phyloP scores from a whole-genome alignment of 2,113 vertebrate species.

The Rattus norvegicus region GRCr8 NC_086035.1:4932001-4932500 shows the following conservation, averaged over 20 bases:
- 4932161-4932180: neutral
- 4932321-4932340: neutral
- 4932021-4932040: neutral
- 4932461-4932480: neutral
- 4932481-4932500: neutral
- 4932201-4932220: neutral
- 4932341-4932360: neutral
- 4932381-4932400: neutral
- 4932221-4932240: too few relatives aligned
- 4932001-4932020: neutral
- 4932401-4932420: neutral
- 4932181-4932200: neutral
- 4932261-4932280: neutral
- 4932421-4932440: neutral
- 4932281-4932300: neutral
- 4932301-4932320: neutral
- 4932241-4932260: too few relatives aligned
- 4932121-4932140: neutral
- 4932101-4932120: neutral
- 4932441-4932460: neutral
- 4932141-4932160: neutral
- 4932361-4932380: neutral
- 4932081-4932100: neutral
- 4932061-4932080: neutral
- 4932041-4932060: neutral